These are phyloP conservation scores for Minunthozetes semirufus DNA, from an alignment of 2,888 invertebrate genomes.

Conservation along the genomic window DNA sequence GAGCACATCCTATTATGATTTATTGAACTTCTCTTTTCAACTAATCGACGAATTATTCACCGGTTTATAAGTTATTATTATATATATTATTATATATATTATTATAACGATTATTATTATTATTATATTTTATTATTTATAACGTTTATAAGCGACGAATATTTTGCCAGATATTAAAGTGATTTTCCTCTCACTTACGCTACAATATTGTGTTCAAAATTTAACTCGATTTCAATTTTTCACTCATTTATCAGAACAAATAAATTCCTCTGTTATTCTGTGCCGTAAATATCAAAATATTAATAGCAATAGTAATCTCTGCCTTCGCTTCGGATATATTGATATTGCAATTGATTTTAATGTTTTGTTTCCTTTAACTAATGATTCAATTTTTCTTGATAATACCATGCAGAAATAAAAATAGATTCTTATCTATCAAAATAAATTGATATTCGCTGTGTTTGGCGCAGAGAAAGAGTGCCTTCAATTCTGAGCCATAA, in stretches of 20 bases:
- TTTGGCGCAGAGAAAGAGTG: no score
- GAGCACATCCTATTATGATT: slow-evolving; percentile 22
- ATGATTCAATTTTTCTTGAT: not conserved
- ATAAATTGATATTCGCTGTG: no score
- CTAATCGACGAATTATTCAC: slow-evolving; percentile 30
- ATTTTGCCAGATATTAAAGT: not conserved
- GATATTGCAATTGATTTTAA: not conserved
- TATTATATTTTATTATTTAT: slow-evolving; percentile 6
- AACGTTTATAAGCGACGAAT: not conserved
- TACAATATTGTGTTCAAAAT: not conserved
- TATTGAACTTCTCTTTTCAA: slow-evolving; percentile 22
- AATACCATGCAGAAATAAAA: not conserved
- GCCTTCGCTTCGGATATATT: no score
- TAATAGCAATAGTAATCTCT: no score
- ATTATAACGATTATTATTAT: slow-evolving; percentile 13
- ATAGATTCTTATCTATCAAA: not conserved
- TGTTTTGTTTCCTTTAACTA: not conserved
- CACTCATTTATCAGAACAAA: slow-evolving; percentile 7
- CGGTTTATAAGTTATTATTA: slow-evolving; percentile 28
- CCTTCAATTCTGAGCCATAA: no score
- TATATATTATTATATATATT: not conserved
- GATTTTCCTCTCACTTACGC: not conserved
- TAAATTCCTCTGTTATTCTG: not conserved
- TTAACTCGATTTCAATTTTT: not conserved
- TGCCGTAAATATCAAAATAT: no score